Base-by-base conservation (phyloP, 1,140 invertebrate genomes). In the Danaus melanippus region DNA sequence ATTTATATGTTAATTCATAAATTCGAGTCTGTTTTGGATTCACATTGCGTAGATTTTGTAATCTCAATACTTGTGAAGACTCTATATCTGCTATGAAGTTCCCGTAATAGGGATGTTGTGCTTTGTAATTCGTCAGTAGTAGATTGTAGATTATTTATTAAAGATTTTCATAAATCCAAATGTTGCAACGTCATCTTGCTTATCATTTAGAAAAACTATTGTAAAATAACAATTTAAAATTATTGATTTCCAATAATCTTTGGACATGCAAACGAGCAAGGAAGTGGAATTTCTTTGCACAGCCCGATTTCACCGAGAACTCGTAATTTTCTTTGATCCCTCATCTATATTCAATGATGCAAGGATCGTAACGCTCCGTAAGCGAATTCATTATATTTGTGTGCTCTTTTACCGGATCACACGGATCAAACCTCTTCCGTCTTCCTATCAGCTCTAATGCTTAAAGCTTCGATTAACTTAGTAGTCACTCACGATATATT, bases 1-100 rank as follows among this genome's bases (percentile, higher is more conserved):
- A 84, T 84, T 84, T 84, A 82, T 82, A 84, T 84, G 81, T 79
- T 80, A 84, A 84, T 84, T 84, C 78, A 64, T 67, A 67, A 81
- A 81, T 80, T 84, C 80, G 77, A 79, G 79, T 82, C 74, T 81
- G 71, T 71, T 71, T 67, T 71, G 67, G 67, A 66, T 64, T 68
- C 59, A 63, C 64, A 58, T 60, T 53, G 64, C 64, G 62, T 66
- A 64, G 62, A 49, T 51, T 53, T 53, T 48, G 21, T 50, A 44
- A 58, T 52, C 48, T 58, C 11, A 32, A 32, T 32, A 32, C 21
- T 32, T 32, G 21, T 32, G 21, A 32, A 32, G 7, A 32, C 6
- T 32, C 21, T 32, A 32, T 32, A 32, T 32, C 21, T 32, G 21
- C 21, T 32, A 32, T 32, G 58, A 62, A 49, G 48, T 62, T 62